Evolutionary conservation across 2,797 vertebrate species (phyloP).

Genomic region (Sebastes itinus): DNA sequence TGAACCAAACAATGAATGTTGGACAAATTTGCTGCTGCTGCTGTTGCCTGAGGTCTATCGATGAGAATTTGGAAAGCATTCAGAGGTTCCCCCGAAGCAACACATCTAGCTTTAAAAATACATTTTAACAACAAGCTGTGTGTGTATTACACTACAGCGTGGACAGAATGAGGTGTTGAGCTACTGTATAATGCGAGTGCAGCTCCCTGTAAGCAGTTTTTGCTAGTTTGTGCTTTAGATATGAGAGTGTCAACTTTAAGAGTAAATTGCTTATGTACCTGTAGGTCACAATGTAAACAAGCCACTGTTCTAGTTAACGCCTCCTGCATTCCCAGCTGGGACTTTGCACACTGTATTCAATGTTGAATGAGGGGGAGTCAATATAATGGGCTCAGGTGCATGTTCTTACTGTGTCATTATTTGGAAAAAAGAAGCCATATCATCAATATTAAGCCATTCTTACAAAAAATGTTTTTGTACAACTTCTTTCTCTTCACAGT

Average conservation of each 20-base stretch:
- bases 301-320: not conserved
- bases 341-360: not conserved
- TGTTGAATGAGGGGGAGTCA: not conserved
- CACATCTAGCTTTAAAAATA: conserved; percentile 39
- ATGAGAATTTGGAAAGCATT: not conserved
- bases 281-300: not conserved
- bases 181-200: not conserved
- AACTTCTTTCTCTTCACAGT: not conserved
- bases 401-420: not conserved
- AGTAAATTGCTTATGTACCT: not conserved
- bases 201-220: conserved; percentile 1
- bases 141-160: conserved; percentile 15
- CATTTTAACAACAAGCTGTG: conserved; percentile 23
- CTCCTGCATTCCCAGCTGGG: not conserved
- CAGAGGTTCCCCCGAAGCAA: not conserved
- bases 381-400: not conserved
- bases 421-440: not conserved
- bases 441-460: not conserved
- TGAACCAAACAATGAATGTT: not conserved
- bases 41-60: not conserved
- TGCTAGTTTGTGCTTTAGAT: not conserved
- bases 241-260: not conserved
- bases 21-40: not conserved
- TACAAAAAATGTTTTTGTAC: not conserved
- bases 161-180: not conserved